Evolutionary conservation across 2,113 vertebrate species (phyloP).

Genomic region (Haemorhous mexicanus): DNA sequence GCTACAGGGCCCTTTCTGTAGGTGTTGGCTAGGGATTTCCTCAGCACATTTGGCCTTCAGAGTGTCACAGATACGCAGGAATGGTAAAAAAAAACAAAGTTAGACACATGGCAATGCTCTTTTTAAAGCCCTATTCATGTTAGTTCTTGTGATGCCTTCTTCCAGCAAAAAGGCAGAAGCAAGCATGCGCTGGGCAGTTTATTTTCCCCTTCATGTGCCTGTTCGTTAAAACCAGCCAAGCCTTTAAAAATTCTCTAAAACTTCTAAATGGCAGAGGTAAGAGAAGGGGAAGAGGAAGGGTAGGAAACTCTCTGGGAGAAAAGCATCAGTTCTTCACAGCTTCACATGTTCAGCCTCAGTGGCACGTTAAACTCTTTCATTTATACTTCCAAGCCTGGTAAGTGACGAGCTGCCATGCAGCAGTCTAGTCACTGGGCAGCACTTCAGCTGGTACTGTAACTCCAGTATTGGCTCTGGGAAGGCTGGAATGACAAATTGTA

Average conservation of each 20-base stretch:
- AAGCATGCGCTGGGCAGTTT: not conserved
- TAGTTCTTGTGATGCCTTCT: not conserved
- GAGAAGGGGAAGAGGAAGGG: not conserved
- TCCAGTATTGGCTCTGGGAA: not conserved
- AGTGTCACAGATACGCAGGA: not conserved
- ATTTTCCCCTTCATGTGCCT: not conserved
- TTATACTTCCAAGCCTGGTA: not conserved
- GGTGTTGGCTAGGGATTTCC: not conserved
- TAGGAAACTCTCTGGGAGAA: not conserved
- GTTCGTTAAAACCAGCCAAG: conserved; percentile 28
- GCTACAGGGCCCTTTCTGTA: not conserved
- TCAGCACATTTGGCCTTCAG: not conserved
- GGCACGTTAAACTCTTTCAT: not conserved
- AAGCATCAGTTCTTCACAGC: not conserved
- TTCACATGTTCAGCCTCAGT: not conserved
- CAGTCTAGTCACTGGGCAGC: not conserved
- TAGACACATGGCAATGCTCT: not conserved
- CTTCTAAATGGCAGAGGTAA: not conserved
- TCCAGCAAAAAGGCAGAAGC: not conserved
- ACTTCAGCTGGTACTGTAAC: not conserved
- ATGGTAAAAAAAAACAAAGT: not conserved
- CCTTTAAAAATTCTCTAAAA: conserved; percentile 15
- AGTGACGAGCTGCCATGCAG: not conserved
- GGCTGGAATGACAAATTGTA: not conserved
- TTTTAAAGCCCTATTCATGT: not conserved